Evolutionary conservation across 2,113 vertebrate genomes (phyloP), one percentile per base, ranked within the genome.

Genomic region (Lophura nycthemera): DNA sequence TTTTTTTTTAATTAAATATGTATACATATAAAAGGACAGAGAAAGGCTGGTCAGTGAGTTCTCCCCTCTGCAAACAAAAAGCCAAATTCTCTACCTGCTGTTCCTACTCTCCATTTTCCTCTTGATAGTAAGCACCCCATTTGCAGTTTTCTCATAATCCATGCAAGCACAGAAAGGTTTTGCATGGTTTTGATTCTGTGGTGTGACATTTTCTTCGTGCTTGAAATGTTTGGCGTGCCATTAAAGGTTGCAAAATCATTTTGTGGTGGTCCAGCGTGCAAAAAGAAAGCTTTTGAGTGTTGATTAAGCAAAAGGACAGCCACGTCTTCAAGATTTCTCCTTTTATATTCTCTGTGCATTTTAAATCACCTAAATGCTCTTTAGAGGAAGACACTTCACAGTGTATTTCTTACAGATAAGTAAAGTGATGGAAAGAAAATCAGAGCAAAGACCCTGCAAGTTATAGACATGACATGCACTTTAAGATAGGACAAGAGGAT

Each of bases 131-230:
- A 88, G 71, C 66, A 79, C 63, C 54, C 45, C 32, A 66, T 89
- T 79, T 83, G 43, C 74, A 93, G 88, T 78, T 91, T 79, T 92
- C 77, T 84, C 72, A 50, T 84, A 78, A 79, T 84, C 92, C 82
- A 47, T 70, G 64, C 83, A 73, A 86, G 65, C 83, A 66, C 83
- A 92, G 88, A 88, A 79, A 82, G 83, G 38, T 88, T 88, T 74
- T 86, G 14, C 82, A 43, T 40, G 82, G 64, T 93, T 92, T 97
- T 93, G 76, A 79, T 91, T 93, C 76, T 76, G 81, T 2, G 2
- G n/a, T 83, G 60, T 94, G 88, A 87, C 75, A 54, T 65, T 95
- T 95, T 79, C 72, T 92, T 96, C 66, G 40, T 87, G 87, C 83
- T 95, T 96, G 69, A 80, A 69, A 85, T 78, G 63, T 65, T 89